Percentiles rank a stretch among this genome's conserved stretches.
phyloP scores from a whole-genome alignment of 2,888 invertebrate genomes.

The Hedychridium roseum region DNA sequence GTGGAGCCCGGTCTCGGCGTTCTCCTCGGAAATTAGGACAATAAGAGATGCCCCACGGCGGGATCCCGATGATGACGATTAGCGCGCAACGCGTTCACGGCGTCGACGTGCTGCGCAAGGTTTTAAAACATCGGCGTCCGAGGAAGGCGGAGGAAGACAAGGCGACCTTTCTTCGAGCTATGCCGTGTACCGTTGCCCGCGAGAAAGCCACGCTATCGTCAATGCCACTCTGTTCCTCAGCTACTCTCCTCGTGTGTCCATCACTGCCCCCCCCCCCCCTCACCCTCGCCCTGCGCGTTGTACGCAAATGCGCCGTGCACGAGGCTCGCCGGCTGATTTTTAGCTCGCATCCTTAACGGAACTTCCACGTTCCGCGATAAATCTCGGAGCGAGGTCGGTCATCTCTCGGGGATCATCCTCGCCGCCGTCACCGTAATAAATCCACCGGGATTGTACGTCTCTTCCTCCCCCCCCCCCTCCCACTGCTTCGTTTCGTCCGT shows the following conservation, averaged over 20 bases:
- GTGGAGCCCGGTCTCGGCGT: no score
- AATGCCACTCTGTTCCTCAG: constrained; percentile 30
- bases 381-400: constrained; percentile 20
- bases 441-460: constrained; percentile 4
- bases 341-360: constrained; percentile 37
- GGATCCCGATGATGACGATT: constrained; percentile 29
- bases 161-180: constrained; percentile 34
- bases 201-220: constrained; percentile 19
- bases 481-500: constrained; percentile 4
- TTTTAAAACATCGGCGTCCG: constrained; percentile 8
- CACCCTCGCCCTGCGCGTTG: neutral
- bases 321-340: constrained; percentile 17
- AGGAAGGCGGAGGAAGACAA: constrained; percentile 24
- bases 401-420: constrained; percentile 23
- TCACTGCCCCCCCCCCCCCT: constrained; percentile 2
- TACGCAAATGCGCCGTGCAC: constrained; percentile 5
- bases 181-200: constrained; percentile 32
- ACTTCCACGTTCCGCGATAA: constrained; percentile 35
- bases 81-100: constrained; percentile 22
- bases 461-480: no score
- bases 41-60: constrained; percentile 22
- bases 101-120: neutral
- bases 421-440: constrained; percentile 21
- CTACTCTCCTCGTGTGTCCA: constrained; percentile 4
- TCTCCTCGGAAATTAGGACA: constrained; percentile 37